Base-by-base conservation (phyloP, 2,113 vertebrate species). In the Orthonyx spaldingii region DNA sequence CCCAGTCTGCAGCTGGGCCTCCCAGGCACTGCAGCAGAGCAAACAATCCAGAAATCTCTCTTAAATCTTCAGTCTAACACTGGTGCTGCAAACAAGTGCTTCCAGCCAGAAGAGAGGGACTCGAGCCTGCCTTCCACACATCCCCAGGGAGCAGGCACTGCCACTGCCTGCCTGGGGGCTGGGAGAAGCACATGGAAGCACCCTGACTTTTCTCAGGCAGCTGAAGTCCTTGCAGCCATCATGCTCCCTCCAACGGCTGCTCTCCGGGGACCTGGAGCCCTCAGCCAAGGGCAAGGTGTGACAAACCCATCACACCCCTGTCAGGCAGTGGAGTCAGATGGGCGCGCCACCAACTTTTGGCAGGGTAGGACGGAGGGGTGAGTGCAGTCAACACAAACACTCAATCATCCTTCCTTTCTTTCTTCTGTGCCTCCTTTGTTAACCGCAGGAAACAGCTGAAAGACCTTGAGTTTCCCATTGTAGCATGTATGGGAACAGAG, bases 371-470 rank as follows among this genome's bases (percentile, higher is more conserved):
- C 1, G 1, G 94, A 96, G 95, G 92, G 93, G 89, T 90, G 94
- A 96, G 70, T 75, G 84, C 87, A 96, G 96, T 95, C 96, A 96
- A 97, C 95, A 97, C 92, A 96, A 97, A 97, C 95, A 96, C 87
- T 96, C 96, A 95, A 96, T 93, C 97, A 97, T 93, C 91, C 87
- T 96, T 93, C 78, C 93, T 89, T 91, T 94, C 91, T 93, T 95
- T 81, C 93, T 94, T 95, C 91, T 91, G 78, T 83, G 86, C 84
- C 84, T 95, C 90, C 96, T 97, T 97, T 97, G 96, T 96, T 97
- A 97, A 94, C 95, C 65, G 92, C 72, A 96, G 97, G 97, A 97
- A 96, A 93, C 96, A 96, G 94, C 85, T 97, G 97, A 97, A 97
- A 96, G 92, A 96, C 94, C 89, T 91, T 88, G 94, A 97, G 96